These are phyloP conservation scores for Xanthostigma xanthostigma DNA, from an alignment of 2,888 invertebrate genomes.

Conservation along the genomic window DNA sequence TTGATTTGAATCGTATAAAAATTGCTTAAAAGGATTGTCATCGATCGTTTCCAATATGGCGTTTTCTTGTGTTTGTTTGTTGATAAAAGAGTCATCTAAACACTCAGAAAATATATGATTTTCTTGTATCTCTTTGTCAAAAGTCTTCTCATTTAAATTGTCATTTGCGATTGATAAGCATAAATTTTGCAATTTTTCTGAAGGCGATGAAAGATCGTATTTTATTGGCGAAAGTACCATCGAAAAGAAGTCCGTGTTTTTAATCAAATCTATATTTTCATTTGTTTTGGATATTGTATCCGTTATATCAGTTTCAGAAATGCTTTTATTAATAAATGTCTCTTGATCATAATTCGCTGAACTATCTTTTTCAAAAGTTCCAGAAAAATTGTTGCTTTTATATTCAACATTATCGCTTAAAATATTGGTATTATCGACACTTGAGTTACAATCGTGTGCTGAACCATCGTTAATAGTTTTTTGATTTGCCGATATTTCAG, in stretches of 20 bases:
- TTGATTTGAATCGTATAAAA: constrained; percentile 24
- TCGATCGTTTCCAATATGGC: constrained; percentile 29
- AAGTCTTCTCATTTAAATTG: not conserved
- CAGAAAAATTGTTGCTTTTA: not conserved
- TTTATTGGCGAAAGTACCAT: constrained; percentile 32
- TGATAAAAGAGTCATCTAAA: not conserved
- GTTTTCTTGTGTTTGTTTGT: constrained; percentile 10
- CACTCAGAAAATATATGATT: not conserved
- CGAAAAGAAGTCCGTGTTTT: constrained; percentile 27
- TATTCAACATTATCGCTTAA: not conserved
- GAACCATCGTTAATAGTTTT: not conserved
- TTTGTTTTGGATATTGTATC: constrained; percentile 1
- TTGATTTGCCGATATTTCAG: constrained; percentile 5
- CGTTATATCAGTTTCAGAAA: not conserved
- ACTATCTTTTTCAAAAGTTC: too few species aligned
- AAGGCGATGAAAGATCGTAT: constrained; percentile 45
- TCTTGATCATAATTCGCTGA: too few species aligned
- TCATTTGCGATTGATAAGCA: constrained; percentile 30
- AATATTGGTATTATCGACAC: not conserved
- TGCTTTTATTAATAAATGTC: not conserved
- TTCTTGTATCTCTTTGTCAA: not conserved
- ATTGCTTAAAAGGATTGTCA: constrained; percentile 32
- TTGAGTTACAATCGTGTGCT: not conserved
- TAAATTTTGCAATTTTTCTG: constrained; percentile 47
- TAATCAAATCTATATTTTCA: constrained; percentile 10